Conservation (phyloP, 2,113 vertebrate genomes). For the Cromileptes altivelis region DNA sequence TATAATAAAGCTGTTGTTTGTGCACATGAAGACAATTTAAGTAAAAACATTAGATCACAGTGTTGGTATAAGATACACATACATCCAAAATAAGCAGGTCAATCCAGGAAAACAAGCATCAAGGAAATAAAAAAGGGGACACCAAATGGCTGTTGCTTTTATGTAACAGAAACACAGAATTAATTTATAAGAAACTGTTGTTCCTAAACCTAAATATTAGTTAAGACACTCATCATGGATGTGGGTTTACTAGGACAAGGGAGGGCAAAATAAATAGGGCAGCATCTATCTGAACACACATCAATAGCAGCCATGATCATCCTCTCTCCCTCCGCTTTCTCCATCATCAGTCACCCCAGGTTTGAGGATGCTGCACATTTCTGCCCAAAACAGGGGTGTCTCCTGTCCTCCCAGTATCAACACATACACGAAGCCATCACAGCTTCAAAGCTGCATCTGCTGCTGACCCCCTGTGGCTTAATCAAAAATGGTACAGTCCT, state of each 20-base stretch:
- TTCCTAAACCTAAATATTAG: neutral
- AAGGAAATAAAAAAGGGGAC: neutral
- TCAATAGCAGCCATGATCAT: constrained; percentile 42
- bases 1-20: neutral
- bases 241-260: neutral
- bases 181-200: neutral
- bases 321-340: constrained; percentile 29
- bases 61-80: neutral
- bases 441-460: constrained; percentile 50
- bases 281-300: constrained; percentile 40
- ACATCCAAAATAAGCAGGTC: constrained; percentile 10
- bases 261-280: constrained; percentile 13
- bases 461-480: constrained; percentile 74
- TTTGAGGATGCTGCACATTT: constrained; percentile 41
- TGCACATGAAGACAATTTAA: neutral
- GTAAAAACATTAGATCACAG: neutral
- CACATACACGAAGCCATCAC: constrained; percentile 21
- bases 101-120: neutral
- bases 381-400: constrained; percentile 62
- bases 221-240: neutral
- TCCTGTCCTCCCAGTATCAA: constrained; percentile 24
- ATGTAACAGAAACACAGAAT: neutral
- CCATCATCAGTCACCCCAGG: constrained; percentile 49
- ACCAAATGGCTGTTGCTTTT: neutral
- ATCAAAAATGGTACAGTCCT: constrained; percentile 81